phyloP scores from a whole-genome alignment of 2,797 vertebrate genomes.

The Pogoniulus pusillus region DNA sequence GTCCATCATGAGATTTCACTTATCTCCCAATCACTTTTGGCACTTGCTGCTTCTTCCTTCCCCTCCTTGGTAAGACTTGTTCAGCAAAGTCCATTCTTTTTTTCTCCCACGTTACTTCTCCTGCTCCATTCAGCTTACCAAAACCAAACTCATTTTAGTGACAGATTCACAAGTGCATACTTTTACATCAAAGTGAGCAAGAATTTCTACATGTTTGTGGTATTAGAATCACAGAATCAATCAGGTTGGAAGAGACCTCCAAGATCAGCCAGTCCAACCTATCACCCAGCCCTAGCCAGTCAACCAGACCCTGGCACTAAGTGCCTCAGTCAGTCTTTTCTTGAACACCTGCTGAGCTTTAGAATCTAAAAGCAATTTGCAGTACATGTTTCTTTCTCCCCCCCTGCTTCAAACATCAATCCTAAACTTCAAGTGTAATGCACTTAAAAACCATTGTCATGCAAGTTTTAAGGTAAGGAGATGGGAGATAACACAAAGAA shows the following conservation, averaged over 20 bases:
- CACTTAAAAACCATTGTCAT: no score
- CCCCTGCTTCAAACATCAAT: accelerated
- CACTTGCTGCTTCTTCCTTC: not conserved
- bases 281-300: no score
- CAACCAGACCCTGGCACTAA: no score
- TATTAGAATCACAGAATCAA: no score
- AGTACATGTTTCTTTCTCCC: not conserved
- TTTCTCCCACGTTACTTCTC: not conserved
- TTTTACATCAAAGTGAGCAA: not conserved
- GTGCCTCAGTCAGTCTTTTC: no score
- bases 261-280: no score
- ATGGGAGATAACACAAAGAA: not conserved
- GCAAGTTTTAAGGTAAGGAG: not conserved
- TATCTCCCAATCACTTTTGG: not conserved
- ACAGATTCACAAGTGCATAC: not conserved
- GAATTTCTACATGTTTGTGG: not conserved
- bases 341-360: not conserved
- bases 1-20: not conserved
- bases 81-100: not conserved
- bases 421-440: not conserved
- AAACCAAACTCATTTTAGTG: not conserved
- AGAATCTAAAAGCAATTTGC: not conserved
- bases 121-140: not conserved
- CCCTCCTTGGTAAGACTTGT: not conserved
- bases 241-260: no score